Conservation (phyloP, 2,113 vertebrate genomes). For the Aptenodytes patagonicus region DNA sequence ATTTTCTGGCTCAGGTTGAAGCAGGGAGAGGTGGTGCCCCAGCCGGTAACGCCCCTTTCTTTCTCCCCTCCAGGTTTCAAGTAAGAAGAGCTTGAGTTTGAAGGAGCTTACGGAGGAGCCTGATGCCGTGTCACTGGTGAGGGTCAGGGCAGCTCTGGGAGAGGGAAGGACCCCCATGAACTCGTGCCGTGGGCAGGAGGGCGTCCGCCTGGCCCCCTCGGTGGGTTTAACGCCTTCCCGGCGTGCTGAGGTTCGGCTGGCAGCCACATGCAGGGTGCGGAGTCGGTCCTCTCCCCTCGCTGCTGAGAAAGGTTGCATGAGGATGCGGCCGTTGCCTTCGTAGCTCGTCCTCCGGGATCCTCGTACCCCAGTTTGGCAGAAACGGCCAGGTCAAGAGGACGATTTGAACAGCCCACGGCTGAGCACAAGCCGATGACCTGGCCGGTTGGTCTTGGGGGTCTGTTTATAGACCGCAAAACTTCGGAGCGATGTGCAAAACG, state of each 20-base stretch:
- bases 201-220: fast-evolving
- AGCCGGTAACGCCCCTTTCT: fast-evolving
- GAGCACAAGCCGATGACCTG: neutral
- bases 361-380: neutral
- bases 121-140: constrained; percentile 81
- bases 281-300: fast-evolving
- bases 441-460: neutral
- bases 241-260: fast-evolving
- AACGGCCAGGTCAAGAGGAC: neutral
- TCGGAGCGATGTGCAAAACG: neutral
- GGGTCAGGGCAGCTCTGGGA: constrained; percentile 29
- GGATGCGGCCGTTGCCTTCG: fast-evolving
- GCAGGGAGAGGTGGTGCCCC: neutral
- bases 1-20: neutral
- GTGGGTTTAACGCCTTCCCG: neutral
- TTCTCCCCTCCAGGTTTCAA: constrained; percentile 68
- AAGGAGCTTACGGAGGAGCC: constrained; percentile 87
- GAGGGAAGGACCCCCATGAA: neutral
- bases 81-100: constrained; percentile 91
- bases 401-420: fast-evolving
- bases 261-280: neutral
- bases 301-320: fast-evolving
- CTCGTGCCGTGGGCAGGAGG: neutral
- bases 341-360: neutral
- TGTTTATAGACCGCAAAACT: neutral